Percentiles rank a stretch among this genome's conserved stretches.
Conservation (phyloP, 2,888 invertebrate genomes). For the Ditula angustiorana region DNA sequence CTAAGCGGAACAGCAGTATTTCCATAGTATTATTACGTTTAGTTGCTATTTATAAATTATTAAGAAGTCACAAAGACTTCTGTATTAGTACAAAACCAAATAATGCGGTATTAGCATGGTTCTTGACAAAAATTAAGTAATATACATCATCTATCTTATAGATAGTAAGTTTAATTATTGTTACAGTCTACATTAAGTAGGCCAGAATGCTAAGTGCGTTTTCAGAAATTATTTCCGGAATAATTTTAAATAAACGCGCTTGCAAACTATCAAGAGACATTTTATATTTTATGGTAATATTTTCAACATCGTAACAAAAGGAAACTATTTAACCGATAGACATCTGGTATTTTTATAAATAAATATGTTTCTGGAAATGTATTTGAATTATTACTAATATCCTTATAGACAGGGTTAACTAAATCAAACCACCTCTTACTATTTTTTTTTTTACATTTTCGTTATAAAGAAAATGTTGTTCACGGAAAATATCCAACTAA, state of each 20-base stretch:
- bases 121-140: slow-evolving; percentile 49
- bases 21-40: slow-evolving; percentile 62
- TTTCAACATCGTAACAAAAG: slow-evolving; percentile 20
- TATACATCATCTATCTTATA: slow-evolving; percentile 74
- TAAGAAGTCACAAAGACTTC: slow-evolving; percentile 66
- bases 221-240: slow-evolving; percentile 75
- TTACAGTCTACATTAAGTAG: slow-evolving; percentile 51
- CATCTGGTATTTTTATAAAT: slow-evolving; percentile 30
- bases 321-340: slow-evolving; percentile 24
- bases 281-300: slow-evolving; percentile 34
- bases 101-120: slow-evolving; percentile 79
- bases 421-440: not conserved
- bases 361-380: slow-evolving; percentile 19
- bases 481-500: too few relatives aligned
- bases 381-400: slow-evolving; percentile 3
- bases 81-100: slow-evolving; percentile 73
- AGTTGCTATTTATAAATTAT: slow-evolving; percentile 68
- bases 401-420: not conserved
- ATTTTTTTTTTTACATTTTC: too few relatives aligned
- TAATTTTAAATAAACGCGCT: slow-evolving; percentile 72
- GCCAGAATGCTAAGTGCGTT: slow-evolving; percentile 61
- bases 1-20: slow-evolving; percentile 74
- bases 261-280: slow-evolving; percentile 20
- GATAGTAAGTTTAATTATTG: slow-evolving; percentile 62
- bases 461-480: too few relatives aligned